Conservation (phyloP, 2,113 vertebrate genomes). For the Spilogale gracilis region DNA sequence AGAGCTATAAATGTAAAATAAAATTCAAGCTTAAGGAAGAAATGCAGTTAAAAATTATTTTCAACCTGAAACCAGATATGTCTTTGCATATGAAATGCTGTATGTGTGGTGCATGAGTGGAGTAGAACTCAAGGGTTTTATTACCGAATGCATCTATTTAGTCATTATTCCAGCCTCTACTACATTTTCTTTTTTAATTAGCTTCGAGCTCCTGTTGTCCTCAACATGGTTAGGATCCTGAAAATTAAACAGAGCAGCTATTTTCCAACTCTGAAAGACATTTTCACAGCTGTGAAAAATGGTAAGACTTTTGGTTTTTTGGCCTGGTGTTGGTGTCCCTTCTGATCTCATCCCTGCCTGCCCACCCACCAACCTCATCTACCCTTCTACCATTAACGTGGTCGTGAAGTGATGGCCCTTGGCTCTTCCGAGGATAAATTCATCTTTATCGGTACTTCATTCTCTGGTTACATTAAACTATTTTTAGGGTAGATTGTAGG, state of each 20-base stretch:
- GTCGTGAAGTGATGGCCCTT: background rate
- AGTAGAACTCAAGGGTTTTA: background rate
- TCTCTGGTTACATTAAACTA: background rate
- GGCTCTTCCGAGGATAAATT: background rate
- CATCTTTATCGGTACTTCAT: background rate
- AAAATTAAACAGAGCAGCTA: conserved; percentile 91
- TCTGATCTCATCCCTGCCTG: background rate
- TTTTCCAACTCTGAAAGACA: conserved; percentile 87
- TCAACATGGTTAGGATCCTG: conserved; percentile 89
- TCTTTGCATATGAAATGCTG: background rate
- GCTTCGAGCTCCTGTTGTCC: conserved; percentile 88
- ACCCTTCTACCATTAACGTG: accelerated
- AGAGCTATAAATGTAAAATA: conserved; percentile 10
- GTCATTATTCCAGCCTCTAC: background rate
- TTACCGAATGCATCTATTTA: background rate
- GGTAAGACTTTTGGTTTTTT: conserved; percentile 80
- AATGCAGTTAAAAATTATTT: conserved; percentile 34
- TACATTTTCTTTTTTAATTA: conserved; percentile 67
- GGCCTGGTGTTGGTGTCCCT: background rate
- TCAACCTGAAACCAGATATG: background rate
- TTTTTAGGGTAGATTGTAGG: background rate
- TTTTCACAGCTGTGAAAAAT: conserved; percentile 86
- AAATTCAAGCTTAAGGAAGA: background rate
- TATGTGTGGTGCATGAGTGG: background rate
- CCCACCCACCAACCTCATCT: too few relatives aligned